These are phyloP conservation scores for Baronia brevicornis DNA, from an alignment of 2,888 invertebrate species.

Conservation along the genomic window DNA sequence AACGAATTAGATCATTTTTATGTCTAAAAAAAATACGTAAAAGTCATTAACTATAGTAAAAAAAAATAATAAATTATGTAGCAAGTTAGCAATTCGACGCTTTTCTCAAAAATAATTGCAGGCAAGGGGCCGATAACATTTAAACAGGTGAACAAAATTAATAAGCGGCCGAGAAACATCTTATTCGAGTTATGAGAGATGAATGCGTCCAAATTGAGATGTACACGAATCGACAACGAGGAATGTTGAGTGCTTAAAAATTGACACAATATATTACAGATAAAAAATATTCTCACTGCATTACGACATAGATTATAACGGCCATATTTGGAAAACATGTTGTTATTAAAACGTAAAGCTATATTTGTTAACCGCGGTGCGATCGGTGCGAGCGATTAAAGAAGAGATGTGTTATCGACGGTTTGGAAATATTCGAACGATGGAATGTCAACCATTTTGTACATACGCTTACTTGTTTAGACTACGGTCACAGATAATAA, in stretches of 20 bases:
- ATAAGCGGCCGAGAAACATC: conserved; percentile 21
- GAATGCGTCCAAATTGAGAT: conserved; percentile 57
- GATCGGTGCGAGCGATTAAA: conserved; percentile 56
- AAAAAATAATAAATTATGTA: too few species aligned
- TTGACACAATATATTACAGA: conserved; percentile 9
- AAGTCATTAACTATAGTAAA: too few species aligned
- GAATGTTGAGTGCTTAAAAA: conserved; percentile 41
- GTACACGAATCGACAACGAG: conserved; percentile 40
- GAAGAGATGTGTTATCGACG: conserved; percentile 52
- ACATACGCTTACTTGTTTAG: conserved; percentile 31
- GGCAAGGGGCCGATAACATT: too few species aligned
- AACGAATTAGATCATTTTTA: too few species aligned
- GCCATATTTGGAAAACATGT: conserved; percentile 18
- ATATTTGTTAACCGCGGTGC: conserved; percentile 16
- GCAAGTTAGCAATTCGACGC: too few species aligned
- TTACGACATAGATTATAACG: conserved; percentile 22
- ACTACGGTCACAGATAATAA: conserved; percentile 24
- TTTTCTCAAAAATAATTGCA: too few species aligned
- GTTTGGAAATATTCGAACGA: conserved; percentile 46
- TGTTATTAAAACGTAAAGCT: conserved; percentile 2
- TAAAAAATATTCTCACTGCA: conserved; percentile 2
- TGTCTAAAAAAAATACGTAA: too few species aligned
- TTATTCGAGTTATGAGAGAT: conserved; percentile 38
- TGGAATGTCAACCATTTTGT: conserved; percentile 39
- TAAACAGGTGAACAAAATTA: conserved; percentile 3